phyloP scores from a whole-genome alignment of 2,888 invertebrate genomes.

The Drosophila greeni region DNA sequence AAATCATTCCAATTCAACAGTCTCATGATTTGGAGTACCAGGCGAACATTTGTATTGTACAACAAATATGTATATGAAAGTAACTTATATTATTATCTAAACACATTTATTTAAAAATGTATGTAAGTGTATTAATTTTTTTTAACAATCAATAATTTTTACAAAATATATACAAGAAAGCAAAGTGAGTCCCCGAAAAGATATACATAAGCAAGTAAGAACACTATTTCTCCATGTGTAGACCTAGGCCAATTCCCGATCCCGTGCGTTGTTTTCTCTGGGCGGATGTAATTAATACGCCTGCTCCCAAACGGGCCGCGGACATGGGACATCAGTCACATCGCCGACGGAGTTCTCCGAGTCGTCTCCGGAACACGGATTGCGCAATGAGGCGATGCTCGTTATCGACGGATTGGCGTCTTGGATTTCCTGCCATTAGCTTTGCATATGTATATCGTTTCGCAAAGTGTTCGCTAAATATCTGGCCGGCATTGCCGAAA shows the following conservation, averaged over 20 bases:
- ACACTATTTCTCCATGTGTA: slow-evolving; percentile 1
- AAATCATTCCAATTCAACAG: too few relatives aligned
- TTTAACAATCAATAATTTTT: too few relatives aligned
- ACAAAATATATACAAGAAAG: too few relatives aligned
- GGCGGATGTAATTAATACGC: slow-evolving; percentile 40
- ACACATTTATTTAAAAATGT: too few relatives aligned
- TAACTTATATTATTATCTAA: too few relatives aligned
- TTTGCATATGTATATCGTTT: slow-evolving; percentile 19
- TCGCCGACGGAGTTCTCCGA: slow-evolving; percentile 26
- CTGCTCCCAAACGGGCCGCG: slow-evolving; percentile 5
- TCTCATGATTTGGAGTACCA: too few relatives aligned
- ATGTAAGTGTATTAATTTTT: too few relatives aligned
- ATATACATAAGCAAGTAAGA: too few relatives aligned
- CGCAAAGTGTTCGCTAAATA: slow-evolving; percentile 40
- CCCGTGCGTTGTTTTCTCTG: slow-evolving; percentile 5
- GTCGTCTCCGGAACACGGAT: slow-evolving; percentile 12
- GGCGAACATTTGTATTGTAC: too few relatives aligned
- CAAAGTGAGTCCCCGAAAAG: too few relatives aligned
- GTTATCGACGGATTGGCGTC: slow-evolving; percentile 15
- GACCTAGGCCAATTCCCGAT: not conserved
- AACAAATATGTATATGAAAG: too few relatives aligned
- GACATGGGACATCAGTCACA: slow-evolving; percentile 23
- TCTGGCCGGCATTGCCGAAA: slow-evolving; percentile 31
- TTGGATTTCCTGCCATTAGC: slow-evolving; percentile 30
- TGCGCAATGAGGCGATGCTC: slow-evolving; percentile 22